phyloP scores from a whole-genome alignment of 1,140 invertebrate species.

The Nephila pilipes region DNA sequence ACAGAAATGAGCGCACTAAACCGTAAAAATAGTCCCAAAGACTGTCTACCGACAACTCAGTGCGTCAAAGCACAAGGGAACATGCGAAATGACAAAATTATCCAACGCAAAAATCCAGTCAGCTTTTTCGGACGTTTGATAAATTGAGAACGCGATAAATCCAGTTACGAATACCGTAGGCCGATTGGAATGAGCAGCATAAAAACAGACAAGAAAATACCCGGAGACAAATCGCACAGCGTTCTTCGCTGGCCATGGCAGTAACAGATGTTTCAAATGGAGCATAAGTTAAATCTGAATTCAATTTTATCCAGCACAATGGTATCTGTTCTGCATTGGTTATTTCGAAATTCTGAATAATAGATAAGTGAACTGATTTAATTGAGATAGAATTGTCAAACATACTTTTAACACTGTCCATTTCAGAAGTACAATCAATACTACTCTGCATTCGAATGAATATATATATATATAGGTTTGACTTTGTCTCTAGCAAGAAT shows the following conservation, averaged over 20 bases:
- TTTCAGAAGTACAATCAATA: too few species aligned
- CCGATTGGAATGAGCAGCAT: neutral
- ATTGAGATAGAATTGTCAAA: neutral
- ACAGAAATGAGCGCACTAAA: neutral
- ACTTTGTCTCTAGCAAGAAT: too few species aligned
- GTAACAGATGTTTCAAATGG: slow-evolving; percentile 8
- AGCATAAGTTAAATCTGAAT: neutral
- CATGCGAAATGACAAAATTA: slow-evolving; percentile 27
- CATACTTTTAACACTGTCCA: too few species aligned
- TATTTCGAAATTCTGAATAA: too few species aligned
- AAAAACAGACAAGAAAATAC: neutral
- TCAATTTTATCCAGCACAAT: neutral
- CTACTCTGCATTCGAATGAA: too few species aligned
- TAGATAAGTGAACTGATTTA: neutral
- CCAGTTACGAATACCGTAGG: neutral
- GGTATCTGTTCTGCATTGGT: neutral
- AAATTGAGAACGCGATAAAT: neutral
- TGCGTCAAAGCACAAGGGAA: neutral
- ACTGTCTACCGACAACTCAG: neutral
- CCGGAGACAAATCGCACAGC: neutral
- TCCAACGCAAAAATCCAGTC: neutral
- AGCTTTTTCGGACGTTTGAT: slow-evolving; percentile 52
- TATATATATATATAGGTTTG: too few species aligned
- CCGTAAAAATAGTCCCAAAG: neutral
- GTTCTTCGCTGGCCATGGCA: neutral